A percentile compares a stretch with the other conserved stretches of the same genome.
Conservation (phyloP, 2,888 invertebrate genomes). For the Calameuta filiformis region DNA sequence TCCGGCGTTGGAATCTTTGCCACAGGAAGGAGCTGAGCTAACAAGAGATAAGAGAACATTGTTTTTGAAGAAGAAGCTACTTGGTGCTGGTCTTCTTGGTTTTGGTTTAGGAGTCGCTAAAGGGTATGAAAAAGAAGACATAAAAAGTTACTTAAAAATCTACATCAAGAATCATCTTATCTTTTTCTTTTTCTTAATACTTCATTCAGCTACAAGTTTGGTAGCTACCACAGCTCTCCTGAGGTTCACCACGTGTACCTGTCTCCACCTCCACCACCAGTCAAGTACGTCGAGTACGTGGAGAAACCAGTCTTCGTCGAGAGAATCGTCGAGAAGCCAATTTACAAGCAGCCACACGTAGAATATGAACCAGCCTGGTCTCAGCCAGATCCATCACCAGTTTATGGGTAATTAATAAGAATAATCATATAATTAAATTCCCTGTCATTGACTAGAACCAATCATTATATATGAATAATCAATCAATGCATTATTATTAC, state of each 20-base stretch:
- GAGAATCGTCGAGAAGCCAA: constrained; percentile 55
- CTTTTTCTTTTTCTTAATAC: not conserved
- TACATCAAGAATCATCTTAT: not conserved
- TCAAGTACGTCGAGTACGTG: constrained; percentile 59
- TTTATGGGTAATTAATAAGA: constrained; percentile 44
- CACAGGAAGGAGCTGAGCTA: constrained; percentile 31
- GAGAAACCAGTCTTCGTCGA: constrained; percentile 59
- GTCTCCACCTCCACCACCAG: constrained; percentile 48
- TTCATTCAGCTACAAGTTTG: constrained; percentile 51
- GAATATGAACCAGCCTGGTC: constrained; percentile 50
- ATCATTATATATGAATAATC: not conserved
- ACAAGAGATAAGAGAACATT: constrained; percentile 54
- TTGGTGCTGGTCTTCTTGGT: constrained; percentile 59
- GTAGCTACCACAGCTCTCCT: constrained; percentile 46
- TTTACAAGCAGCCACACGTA: constrained; percentile 44
- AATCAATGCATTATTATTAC: not conserved
- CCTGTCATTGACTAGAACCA: not conserved
- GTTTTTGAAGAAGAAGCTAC: constrained; percentile 57
- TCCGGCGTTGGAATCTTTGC: constrained; percentile 17
- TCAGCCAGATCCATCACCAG: constrained; percentile 42
- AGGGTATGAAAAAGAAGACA: constrained; percentile 43
- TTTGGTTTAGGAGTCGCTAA: constrained; percentile 58
- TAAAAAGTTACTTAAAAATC: not conserved
- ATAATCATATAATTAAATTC: not conserved
- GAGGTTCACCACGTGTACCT: constrained; percentile 59